Evolutionary conservation across 1,140 invertebrate species (phyloP).

Genomic region (Eupristina koningsbergeri): DNA sequence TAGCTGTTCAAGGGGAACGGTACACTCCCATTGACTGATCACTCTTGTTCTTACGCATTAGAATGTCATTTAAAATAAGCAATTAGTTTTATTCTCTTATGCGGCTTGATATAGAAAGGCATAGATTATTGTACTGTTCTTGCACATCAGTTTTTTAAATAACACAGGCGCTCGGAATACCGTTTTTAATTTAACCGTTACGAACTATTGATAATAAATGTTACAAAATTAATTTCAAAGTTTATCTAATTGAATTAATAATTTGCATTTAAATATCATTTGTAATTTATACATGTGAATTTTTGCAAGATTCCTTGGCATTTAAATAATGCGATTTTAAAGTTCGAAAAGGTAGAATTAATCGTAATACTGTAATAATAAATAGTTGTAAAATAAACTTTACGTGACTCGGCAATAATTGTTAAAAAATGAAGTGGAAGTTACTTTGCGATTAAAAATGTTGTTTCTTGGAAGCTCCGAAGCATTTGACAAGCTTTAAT

Average conservation of each 20-base stretch:
- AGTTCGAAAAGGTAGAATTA: too few relatives aligned
- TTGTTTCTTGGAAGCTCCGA: too few relatives aligned
- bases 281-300: not conserved
- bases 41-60: not conserved
- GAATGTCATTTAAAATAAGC: not conserved
- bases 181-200: constrained; percentile 1
- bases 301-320: not conserved
- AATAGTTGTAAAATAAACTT: too few relatives aligned
- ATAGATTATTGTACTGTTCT: not conserved
- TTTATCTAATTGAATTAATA: not conserved
- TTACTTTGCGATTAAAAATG: too few relatives aligned
- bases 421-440: too few relatives aligned
- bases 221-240: not conserved
- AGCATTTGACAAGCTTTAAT: not conserved
- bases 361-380: too few relatives aligned
- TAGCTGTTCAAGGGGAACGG: not conserved
- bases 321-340: too few relatives aligned
- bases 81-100: constrained; percentile 1
- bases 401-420: too few relatives aligned
- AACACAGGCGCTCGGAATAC: not conserved
- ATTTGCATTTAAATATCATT: not conserved
- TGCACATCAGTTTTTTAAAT: not conserved
- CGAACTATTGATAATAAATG: not conserved
- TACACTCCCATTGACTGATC: not conserved
- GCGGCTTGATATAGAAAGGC: not conserved